Base-by-base conservation (phyloP, 2,113 vertebrate species). In the Glaucidium brasilianum region DNA sequence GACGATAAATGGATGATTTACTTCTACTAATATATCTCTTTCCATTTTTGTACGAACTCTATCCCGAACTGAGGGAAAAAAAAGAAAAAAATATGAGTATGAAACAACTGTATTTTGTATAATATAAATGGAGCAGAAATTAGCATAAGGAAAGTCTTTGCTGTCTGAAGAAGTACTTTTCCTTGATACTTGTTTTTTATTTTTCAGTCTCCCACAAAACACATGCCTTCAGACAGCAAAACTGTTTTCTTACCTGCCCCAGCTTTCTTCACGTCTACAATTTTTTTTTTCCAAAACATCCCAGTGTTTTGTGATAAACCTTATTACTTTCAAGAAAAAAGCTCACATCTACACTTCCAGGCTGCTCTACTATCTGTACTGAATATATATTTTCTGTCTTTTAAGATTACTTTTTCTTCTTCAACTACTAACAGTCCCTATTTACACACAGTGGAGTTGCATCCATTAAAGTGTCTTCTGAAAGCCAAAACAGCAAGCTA, bases 1-100 rank as follows among this genome's bases (percentile, higher is more conserved):
- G 97, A 99, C 99, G 97, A 99, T 99, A 98, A 99, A 99, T 75
- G 99, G 99, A 98, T 99, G 99, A 97, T 99, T 99, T 84, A 99
- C 99, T 98, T 99, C 99, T 90, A 99, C 99, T 96, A 99, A 98
- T 98, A 99, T 99, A 98, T 99, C 99, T 94, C 99, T 98, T 96
- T 99, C 99, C 99, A 99, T 99, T 93, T 99, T 99, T 92, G 99
- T 99, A 49, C 99, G 99, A 98, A 99, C 99, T 95, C 99, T 97
- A 96, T 99, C 99, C 97, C 99, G 99, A 96, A 99, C 99, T 99
- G 97, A 37, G 94, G 94, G 76, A 94, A 84, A 22, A 72, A 56
- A 9, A 83, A 74, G 55, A 80, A 64, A 62, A 60, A 80, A 60
- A 83, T 3, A 50, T 6, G 29, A 37, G 4, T 0, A 34, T 62